A percentile compares a stretch with the other conserved stretches of the same genome.
These are phyloP conservation scores for Agrochola lota DNA, from an alignment of 2,888 invertebrate genomes.

Conservation along the genomic window DNA sequence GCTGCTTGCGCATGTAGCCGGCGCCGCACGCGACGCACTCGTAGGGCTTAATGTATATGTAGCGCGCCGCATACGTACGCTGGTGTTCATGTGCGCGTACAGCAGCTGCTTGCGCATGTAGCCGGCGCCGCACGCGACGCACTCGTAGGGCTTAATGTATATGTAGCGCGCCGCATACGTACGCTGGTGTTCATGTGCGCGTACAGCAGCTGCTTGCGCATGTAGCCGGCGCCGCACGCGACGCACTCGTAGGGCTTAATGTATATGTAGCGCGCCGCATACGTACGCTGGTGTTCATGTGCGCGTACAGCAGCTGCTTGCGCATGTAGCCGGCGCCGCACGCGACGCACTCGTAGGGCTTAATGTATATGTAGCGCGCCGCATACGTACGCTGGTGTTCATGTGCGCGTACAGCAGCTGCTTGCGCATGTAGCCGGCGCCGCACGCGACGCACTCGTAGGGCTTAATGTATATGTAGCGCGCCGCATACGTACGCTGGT, in stretches of 20 bases:
- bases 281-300: slow-evolving; percentile 92
- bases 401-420: slow-evolving; percentile 94
- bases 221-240: slow-evolving; percentile 95
- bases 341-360: slow-evolving; percentile 95
- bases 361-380: too few relatives aligned
- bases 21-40: slow-evolving; percentile 95
- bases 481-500: slow-evolving; percentile 89
- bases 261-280: too few relatives aligned
- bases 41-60: too few relatives aligned
- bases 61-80: too few relatives aligned
- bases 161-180: too few relatives aligned
- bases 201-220: slow-evolving; percentile 95
- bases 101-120: slow-evolving; percentile 96
- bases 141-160: slow-evolving; percentile 97
- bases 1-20: slow-evolving; percentile 96
- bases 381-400: slow-evolving; percentile 91
- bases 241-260: slow-evolving; percentile 96
- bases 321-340: slow-evolving; percentile 96
- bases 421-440: slow-evolving; percentile 95
- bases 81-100: slow-evolving; percentile 94
- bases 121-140: slow-evolving; percentile 94
- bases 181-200: slow-evolving; percentile 94
- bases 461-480: too few relatives aligned
- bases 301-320: slow-evolving; percentile 94
- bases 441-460: slow-evolving; percentile 95